Evolutionary conservation across 2,888 invertebrate genomes (phyloP), one percentile per base, ranked within the genome.

Genomic region (Caradrina clavipalpis): DNA sequence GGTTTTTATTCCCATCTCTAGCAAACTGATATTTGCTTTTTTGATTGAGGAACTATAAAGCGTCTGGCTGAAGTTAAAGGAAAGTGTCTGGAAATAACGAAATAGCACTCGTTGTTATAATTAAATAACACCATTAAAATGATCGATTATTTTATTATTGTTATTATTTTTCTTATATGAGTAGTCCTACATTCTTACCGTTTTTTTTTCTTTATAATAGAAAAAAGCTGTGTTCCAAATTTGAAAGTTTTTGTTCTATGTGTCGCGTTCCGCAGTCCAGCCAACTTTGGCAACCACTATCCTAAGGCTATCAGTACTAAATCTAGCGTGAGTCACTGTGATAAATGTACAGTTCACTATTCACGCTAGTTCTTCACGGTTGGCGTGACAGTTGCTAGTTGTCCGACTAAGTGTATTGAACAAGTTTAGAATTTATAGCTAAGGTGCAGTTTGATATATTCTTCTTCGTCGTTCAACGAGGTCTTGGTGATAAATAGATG

Each of bases 331-430:
- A 78, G 47, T 80, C 59, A 69, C 6, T 39, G 63, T 82, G 81
- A 82, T 83, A 75, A 83, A 81, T 81, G 56, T 63, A 47, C 55
- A 21, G 42, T 66, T 58, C 70, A 77, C 61, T 65, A 56, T 75
- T 69, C 73, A 54, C 66, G 55, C 56, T 45, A 73, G 66, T 59
- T 69, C 63, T 53, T 73, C 72, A 71, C 65, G 69, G 49, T 69
- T 59, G 66, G 17, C 72, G 76, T 69, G 83, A 68, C 83, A 68
- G 66, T 74, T 45, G 45, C 70, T 65, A 58, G 81, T 75, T 63
- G 68, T 60, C 47, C 62, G 22, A 31, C 68, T 76, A 76, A 82
- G 73, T 81, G 76, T 78, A 84, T 81, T 83, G 71, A 78, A 82
- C 59, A 70, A 72, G 68, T 72, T 80, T 64, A 54, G 58, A 66